phyloP scores from a whole-genome alignment of 1,140 invertebrate genomes.

The Geopemphigus sp. region DNA sequence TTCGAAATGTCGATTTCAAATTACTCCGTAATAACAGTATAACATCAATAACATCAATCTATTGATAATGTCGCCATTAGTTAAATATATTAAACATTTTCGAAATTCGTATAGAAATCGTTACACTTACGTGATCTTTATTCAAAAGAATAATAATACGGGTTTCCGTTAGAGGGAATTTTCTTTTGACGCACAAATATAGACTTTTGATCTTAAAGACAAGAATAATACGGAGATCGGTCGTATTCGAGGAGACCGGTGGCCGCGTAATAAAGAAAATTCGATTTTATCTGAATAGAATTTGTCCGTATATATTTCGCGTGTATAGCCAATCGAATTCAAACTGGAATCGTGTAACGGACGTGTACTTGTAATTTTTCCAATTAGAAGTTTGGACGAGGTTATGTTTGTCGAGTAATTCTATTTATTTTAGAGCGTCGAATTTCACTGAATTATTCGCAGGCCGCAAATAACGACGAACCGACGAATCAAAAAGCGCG shows the following conservation, averaged over 20 bases:
- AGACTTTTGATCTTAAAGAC: background rate
- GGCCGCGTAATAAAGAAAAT: slow-evolving; percentile 18
- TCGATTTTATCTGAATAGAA: slow-evolving; percentile 2
- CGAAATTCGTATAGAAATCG: too few species aligned
- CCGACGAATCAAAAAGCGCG: too few species aligned
- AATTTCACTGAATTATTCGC: background rate
- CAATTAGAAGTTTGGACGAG: slow-evolving; percentile 5
- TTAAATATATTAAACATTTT: too few species aligned
- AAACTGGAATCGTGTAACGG: background rate
- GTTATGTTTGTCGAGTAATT: slow-evolving; percentile 5
- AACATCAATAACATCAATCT: too few species aligned
- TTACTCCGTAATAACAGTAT: too few species aligned
- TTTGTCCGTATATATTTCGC: background rate
- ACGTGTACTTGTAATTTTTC: background rate
- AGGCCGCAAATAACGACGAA: too few species aligned
- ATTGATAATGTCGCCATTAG: too few species aligned
- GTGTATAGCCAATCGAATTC: slow-evolving; percentile 2
- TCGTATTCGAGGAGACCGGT: background rate
- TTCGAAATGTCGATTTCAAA: too few species aligned
- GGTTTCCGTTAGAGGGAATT: background rate
- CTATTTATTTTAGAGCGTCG: background rate
- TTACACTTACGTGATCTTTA: too few species aligned
- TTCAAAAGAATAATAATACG: background rate
- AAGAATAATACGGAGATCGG: background rate
- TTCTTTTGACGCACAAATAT: background rate